Evolutionary conservation across 2,797 vertebrate species (phyloP).

Genomic region (Amblyraja radiata): DNA sequence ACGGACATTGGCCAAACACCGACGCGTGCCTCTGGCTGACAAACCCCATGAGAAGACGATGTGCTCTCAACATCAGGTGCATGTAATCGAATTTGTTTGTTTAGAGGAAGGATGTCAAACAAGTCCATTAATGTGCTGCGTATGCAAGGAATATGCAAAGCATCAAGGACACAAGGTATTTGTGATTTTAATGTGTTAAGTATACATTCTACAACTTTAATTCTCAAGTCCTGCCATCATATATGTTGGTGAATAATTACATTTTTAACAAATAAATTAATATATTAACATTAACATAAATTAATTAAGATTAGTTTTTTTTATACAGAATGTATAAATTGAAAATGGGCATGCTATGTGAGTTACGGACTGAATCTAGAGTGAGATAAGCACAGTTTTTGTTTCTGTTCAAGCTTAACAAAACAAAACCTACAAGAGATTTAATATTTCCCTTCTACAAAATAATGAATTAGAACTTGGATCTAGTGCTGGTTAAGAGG

Average conservation of each 20-base stretch:
- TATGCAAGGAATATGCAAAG: slow-evolving; percentile 97
- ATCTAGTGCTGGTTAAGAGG: background rate
- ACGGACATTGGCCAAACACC: slow-evolving; percentile 91
- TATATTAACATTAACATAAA: background rate
- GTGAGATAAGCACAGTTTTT: background rate
- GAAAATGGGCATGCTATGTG: background rate
- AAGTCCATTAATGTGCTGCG: slow-evolving; percentile 93
- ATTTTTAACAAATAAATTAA: background rate
- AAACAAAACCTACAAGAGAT: background rate
- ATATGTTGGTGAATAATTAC: background rate
- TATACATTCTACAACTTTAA: background rate
- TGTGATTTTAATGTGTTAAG: background rate
- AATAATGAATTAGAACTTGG: background rate
- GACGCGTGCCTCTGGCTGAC: slow-evolving; percentile 88
- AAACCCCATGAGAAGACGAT: slow-evolving; percentile 96
- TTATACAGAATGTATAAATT: background rate
- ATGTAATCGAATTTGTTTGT: slow-evolving; percentile 95
- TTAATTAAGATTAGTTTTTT: background rate
- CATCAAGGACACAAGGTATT: slow-evolving; percentile 96
- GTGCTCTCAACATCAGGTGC: slow-evolving; percentile 92
- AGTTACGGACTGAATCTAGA: background rate
- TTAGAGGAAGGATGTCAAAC: slow-evolving; percentile 87
- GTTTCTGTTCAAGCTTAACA: background rate
- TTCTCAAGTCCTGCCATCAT: background rate
- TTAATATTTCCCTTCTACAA: background rate